Conservation (phyloP, 2,113 vertebrate genomes). For the Panthera leo region DNA sequence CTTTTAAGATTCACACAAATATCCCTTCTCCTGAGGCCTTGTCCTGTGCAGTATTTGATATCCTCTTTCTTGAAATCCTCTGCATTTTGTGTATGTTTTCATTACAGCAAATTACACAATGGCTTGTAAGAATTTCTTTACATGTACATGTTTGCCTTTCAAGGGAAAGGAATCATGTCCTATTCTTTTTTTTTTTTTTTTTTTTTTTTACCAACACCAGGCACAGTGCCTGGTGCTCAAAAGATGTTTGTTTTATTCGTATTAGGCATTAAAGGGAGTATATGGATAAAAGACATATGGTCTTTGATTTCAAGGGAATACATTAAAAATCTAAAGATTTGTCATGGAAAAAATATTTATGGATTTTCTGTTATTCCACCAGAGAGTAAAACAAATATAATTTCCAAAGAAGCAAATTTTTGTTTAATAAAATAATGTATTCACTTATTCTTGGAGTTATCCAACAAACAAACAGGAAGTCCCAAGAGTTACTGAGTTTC, state of each 20-base stretch:
- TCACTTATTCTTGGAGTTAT: not conserved
- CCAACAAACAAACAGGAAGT: not conserved
- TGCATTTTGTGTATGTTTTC: not conserved
- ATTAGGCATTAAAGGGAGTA: not conserved
- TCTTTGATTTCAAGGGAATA: constrained; percentile 31
- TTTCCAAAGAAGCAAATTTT: not conserved
- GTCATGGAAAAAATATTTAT: not conserved
- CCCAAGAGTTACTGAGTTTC: not conserved
- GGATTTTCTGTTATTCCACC: not conserved
- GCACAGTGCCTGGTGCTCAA: not conserved
- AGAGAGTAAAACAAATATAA: not conserved
- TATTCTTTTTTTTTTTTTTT: not conserved
- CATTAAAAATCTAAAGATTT: not conserved
- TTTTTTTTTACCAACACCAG: not conserved
- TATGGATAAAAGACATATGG: not conserved
- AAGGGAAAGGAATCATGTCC: not conserved
- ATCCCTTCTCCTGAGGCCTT: not conserved
- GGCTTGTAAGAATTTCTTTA: not conserved
- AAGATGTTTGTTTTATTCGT: not conserved
- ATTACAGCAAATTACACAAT: not conserved
- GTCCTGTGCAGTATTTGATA: not conserved
- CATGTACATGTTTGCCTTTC: not conserved
- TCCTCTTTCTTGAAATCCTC: not conserved
- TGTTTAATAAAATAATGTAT: not conserved
- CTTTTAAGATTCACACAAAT: not conserved